These are phyloP conservation scores for Egretta garzetta DNA, from an alignment of 2,113 vertebrate genomes.

Conservation along the genomic window DNA sequence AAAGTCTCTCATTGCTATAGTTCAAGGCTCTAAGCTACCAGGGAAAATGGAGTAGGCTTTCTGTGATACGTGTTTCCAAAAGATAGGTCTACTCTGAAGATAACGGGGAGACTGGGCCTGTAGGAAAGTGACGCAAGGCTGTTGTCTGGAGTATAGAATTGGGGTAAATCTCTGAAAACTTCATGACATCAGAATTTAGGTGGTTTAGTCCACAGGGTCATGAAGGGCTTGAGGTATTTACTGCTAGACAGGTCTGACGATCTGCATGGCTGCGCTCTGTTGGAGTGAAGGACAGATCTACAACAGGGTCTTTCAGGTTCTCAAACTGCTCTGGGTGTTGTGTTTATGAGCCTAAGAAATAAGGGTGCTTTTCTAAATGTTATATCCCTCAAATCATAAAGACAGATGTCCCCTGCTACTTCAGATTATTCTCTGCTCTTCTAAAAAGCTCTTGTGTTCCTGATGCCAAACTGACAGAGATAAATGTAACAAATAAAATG, in stretches of 20 bases:
- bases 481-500: background rate
- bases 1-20: background rate
- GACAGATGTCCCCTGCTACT: background rate
- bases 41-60: background rate
- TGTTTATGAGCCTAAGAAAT: background rate
- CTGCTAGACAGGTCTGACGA: background rate
- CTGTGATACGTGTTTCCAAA: background rate
- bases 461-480: background rate
- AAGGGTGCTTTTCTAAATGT: background rate
- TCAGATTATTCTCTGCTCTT: background rate
- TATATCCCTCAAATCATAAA: background rate
- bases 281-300: background rate
- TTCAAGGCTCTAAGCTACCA: background rate
- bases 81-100: background rate
- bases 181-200: background rate
- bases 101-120: background rate
- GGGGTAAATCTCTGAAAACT: background rate
- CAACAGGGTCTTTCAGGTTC: background rate
- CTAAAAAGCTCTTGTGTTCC: background rate
- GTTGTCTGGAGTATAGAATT: background rate
- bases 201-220: background rate
- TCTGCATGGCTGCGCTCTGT: background rate
- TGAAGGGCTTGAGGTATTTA: background rate
- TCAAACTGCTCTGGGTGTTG: background rate
- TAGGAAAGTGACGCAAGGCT: background rate